These are phyloP conservation scores for Bothrops jararaca DNA, from an alignment of 2,113 vertebrate genomes.

Conservation along the genomic window DNA sequence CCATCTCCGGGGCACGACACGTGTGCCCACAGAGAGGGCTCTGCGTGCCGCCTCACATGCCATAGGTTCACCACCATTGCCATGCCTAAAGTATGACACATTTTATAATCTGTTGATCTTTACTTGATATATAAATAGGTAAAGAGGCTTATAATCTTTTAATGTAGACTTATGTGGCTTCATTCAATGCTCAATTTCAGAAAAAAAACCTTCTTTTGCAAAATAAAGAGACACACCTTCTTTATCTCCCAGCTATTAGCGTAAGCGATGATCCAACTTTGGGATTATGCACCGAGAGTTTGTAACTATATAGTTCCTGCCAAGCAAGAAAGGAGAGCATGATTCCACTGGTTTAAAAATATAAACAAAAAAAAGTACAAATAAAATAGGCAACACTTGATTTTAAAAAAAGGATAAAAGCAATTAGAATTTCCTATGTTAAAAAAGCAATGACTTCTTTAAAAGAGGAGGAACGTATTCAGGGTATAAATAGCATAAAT, in stretches of 20 bases:
- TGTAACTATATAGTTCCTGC: background rate
- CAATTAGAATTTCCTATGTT: conserved; percentile 29
- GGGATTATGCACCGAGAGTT: background rate
- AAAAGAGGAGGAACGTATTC: conserved; percentile 27
- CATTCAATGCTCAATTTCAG: background rate
- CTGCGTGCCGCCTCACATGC: too few relatives aligned
- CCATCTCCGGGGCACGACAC: too few relatives aligned
- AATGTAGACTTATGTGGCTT: background rate
- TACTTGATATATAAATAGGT: background rate
- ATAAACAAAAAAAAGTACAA: rapidly evolving
- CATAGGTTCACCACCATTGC: too few relatives aligned
- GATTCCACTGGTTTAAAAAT: rapidly evolving
- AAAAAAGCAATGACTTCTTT: conserved; percentile 32
- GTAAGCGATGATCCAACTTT: background rate
- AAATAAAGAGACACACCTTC: background rate
- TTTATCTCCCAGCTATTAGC: background rate
- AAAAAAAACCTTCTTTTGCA: background rate
- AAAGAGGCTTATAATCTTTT: background rate
- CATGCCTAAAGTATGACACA: background rate
- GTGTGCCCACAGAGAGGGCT: too few relatives aligned
- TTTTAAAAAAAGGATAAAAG: background rate
- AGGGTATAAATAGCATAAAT: conserved; percentile 34
- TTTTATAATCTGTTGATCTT: background rate
- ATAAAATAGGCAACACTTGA: conserved; percentile 30
- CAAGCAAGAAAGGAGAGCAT: background rate